Conservation (phyloP, 1,140 invertebrate species). For the Coelopa frigida region DNA sequence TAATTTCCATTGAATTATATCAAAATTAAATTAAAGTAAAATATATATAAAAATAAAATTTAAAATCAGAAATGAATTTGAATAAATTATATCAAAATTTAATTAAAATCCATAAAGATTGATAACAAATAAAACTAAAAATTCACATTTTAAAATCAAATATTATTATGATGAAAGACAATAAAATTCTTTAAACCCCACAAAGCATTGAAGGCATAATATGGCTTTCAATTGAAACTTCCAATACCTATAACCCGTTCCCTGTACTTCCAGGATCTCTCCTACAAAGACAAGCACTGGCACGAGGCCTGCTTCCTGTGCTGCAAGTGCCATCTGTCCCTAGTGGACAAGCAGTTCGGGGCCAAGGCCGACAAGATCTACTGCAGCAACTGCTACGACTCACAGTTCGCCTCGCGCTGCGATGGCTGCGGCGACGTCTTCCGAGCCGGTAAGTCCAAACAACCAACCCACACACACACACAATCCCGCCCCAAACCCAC, state of each 20-base stretch:
- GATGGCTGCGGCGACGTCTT: slow-evolving; percentile 98
- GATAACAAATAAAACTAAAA: slow-evolving; percentile 11
- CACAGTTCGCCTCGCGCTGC: slow-evolving; percentile 96
- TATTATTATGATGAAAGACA: background rate
- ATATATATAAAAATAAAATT: background rate
- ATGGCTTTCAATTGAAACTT: background rate
- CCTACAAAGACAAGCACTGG: slow-evolving; percentile 99
- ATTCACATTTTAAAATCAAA: slow-evolving; percentile 3
- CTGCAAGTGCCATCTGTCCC: slow-evolving; percentile 91
- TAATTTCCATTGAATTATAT: too few relatives aligned
- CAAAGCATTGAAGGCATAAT: background rate
- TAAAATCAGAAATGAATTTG: background rate
- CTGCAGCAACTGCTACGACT: slow-evolving; percentile 98
- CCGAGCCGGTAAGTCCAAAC: slow-evolving; percentile 77
- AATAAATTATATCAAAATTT: background rate
- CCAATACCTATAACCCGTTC: background rate
- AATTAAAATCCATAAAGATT: background rate
- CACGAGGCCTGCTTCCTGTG: slow-evolving; percentile 99
- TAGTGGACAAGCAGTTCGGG: slow-evolving; percentile 99
- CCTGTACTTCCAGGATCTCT: slow-evolving; percentile 77
- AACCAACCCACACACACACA: too few relatives aligned
- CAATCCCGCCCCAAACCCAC: too few relatives aligned
- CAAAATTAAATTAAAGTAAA: background rate
- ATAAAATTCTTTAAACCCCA: background rate
- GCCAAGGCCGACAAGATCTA: slow-evolving; percentile 97